Base-by-base conservation (phyloP, 2,888 invertebrate genomes). In the Oscheius myriophilus region DNA sequence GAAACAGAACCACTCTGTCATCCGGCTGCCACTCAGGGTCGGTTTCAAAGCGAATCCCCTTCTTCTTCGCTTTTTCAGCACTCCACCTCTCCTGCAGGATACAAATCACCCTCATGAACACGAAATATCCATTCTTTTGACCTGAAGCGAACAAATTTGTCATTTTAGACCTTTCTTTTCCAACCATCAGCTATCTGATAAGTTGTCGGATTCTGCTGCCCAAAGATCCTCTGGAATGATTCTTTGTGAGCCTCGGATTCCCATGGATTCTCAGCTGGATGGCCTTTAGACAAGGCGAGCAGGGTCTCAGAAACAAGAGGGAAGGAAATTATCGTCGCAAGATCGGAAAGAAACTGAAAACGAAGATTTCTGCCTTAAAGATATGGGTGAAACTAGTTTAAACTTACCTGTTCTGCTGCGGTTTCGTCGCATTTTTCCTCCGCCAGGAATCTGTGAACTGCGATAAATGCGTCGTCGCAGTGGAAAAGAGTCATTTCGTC, bases 1-100 rank as follows among this genome's bases (percentile, higher is more conserved):
- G 76, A 67, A 84, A 84, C 4, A 84, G 74, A 12, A 84, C 84
- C 9, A 84, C 84, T 46, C 83, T 72, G 67, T 82, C 81, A 69
- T 83, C 84, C 9, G 84, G 84, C 59, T 84, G 83, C 84, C 84
- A 84, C 65, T 84, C 84, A 11, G 83, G 82, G 64, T 84, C 84
- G 18, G 79, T 81, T 62, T 84, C 82, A 54, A 82, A 84, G n/a
- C 82, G 69, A 52, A 76, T 76, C n/a, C 57, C 57, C 62, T 82
- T 80, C 43, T 76, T 80, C 69, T 77, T 76, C 42, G 67, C 59
- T 53, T 72, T 76, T 26, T 78, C 76, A 52, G 69, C 73, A 42
- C 61, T 70, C 81, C 82, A 83, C 52, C 82, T 70, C 26, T 73
- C 69, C 53, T 82, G 79, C 18, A 82, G 71, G 16, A 69, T 72